Evolutionary conservation across 2,113 vertebrate species (phyloP).

Genomic region (Cricetomys ansorgei): DNA sequence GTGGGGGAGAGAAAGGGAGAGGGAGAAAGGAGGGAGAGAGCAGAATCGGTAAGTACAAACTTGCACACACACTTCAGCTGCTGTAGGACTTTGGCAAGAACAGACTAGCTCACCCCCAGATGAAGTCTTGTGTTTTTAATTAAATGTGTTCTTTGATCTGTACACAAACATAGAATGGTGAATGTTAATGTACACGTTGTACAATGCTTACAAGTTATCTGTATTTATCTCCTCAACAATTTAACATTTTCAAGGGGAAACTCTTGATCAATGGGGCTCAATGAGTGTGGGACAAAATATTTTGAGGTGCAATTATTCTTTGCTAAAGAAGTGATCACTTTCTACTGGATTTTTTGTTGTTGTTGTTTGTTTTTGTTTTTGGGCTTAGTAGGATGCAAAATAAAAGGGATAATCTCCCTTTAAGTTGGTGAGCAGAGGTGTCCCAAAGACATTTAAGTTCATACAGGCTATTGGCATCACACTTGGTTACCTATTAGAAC

Average conservation of each 20-base stretch:
- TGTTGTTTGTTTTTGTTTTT: too few relatives aligned
- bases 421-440: not conserved
- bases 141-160: not conserved
- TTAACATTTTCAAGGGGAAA: not conserved
- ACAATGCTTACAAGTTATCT: not conserved
- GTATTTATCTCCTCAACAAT: not conserved
- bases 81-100: not conserved
- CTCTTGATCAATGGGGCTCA: not conserved
- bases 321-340: not conserved
- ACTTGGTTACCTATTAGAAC: not conserved
- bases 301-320: not conserved
- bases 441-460: not conserved
- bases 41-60: not conserved
- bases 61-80: too few relatives aligned
- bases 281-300: not conserved
- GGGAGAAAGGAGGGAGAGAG: not conserved
- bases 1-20: not conserved
- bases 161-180: not conserved
- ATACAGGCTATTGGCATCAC: not conserved
- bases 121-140: not conserved
- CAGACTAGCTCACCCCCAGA: not conserved
- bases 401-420: not conserved
- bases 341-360: too few relatives aligned
- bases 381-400: not conserved
- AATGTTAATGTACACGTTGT: not conserved